phyloP scores from a whole-genome alignment of 1,140 invertebrate genomes.

The Zaprionus camerounensis region DNA sequence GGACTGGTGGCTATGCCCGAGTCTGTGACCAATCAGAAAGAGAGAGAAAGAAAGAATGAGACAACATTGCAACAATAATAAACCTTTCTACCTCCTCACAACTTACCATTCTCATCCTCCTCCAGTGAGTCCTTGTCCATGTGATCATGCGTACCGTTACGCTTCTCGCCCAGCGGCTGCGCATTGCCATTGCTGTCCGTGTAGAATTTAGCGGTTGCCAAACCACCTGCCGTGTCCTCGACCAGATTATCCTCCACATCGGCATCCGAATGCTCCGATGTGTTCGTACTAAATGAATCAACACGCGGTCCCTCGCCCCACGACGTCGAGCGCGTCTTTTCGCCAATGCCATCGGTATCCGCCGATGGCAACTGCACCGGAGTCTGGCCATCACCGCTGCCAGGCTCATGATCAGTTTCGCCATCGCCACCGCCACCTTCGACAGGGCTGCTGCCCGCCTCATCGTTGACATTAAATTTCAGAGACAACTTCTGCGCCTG shows the following conservation, averaged over 20 bases:
- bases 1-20: slow-evolving; percentile 83
- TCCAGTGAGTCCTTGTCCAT: slow-evolving; percentile 85
- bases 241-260: slow-evolving; percentile 92
- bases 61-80: background rate
- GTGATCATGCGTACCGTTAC: slow-evolving; percentile 85
- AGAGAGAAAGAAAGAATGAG: background rate
- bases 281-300: slow-evolving; percentile 71
- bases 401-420: slow-evolving; percentile 11
- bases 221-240: slow-evolving; percentile 84
- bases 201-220: slow-evolving; percentile 47
- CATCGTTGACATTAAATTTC: slow-evolving; percentile 76
- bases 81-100: background rate
- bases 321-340: slow-evolving; percentile 25
- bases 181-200: slow-evolving; percentile 80
- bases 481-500: slow-evolving; percentile 53
- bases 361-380: slow-evolving; percentile 14
- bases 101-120: slow-evolving; percentile 80
- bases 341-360: slow-evolving; percentile 10
- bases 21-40: slow-evolving; percentile 45
- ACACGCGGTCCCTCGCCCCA: slow-evolving; percentile 52
- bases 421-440: slow-evolving; percentile 18
- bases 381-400: slow-evolving; percentile 16
- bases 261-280: slow-evolving; percentile 89
- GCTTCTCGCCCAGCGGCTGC: slow-evolving; percentile 84
- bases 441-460: background rate